phyloP scores from a whole-genome alignment of 2,888 invertebrate genomes.

The Temnothorax rugatulus region DNA sequence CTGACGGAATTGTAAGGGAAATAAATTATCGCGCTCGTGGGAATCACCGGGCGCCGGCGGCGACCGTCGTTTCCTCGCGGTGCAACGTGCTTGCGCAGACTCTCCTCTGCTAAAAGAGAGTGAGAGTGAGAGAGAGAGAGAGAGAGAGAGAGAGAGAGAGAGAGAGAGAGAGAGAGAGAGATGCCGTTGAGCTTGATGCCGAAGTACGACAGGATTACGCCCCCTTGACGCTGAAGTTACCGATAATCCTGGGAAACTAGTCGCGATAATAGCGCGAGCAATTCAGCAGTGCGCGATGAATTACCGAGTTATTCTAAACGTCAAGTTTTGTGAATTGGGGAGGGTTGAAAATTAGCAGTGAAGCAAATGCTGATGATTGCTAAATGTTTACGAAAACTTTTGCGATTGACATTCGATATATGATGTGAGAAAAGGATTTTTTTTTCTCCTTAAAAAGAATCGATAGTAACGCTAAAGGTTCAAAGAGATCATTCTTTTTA shows the following conservation, averaged over 20 bases:
- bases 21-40: slow-evolving; percentile 77
- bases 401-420: background rate
- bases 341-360: background rate
- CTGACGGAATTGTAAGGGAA: slow-evolving; percentile 78
- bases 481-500: background rate
- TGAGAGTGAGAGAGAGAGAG: background rate
- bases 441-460: background rate
- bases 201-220: slow-evolving; percentile 47
- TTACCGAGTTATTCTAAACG: slow-evolving; percentile 13
- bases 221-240: slow-evolving; percentile 44
- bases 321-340: background rate
- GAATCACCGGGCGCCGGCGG: slow-evolving; percentile 41
- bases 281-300: slow-evolving; percentile 26
- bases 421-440: background rate
- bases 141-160: background rate
- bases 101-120: background rate
- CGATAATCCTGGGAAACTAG: slow-evolving; percentile 43
- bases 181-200: slow-evolving; percentile 3
- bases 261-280: slow-evolving; percentile 45
- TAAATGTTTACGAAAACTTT: background rate
- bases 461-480: background rate
- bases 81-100: slow-evolving; percentile 60
- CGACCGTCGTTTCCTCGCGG: slow-evolving; percentile 60
- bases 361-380: background rate
- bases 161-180: background rate